Evolutionary conservation across 2,113 vertebrate genomes (phyloP).

Genomic region (Upupa epops): DNA sequence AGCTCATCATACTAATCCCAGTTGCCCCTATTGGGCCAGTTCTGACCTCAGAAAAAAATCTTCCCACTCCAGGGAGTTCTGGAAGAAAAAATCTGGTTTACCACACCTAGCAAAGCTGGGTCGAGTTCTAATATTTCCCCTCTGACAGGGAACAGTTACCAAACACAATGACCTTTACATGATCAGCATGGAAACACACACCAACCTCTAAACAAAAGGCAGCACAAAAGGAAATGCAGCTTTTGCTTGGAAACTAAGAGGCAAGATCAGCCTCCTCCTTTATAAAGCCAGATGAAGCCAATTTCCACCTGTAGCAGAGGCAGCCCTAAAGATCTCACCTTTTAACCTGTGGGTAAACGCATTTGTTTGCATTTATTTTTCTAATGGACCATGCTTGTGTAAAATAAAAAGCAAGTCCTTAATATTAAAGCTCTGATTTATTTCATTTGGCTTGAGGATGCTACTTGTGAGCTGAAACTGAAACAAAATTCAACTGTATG

Average conservation of each 20-base stretch:
- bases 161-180: not conserved
- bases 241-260: not conserved
- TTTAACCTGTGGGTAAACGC: not conserved
- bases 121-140: not conserved
- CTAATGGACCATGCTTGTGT: not conserved
- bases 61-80: not conserved
- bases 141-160: not conserved
- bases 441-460: slow-evolving; percentile 10
- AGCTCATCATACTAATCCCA: not conserved
- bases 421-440: not conserved
- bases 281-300: not conserved
- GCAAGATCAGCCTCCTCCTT: not conserved
- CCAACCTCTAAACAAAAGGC: not conserved
- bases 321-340: not conserved
- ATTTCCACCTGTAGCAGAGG: not conserved
- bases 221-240: not conserved
- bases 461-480: not conserved
- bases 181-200: not conserved
- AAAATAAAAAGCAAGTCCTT: not conserved
- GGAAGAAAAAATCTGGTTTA: not conserved
- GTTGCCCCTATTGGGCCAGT: not conserved
- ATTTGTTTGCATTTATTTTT: not conserved
- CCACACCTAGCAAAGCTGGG: not conserved
- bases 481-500: slow-evolving; percentile 23
- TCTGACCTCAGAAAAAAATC: not conserved